Evolutionary conservation across 2,888 invertebrate genomes (phyloP).

Genomic region (Kryphioiulus occultus): DNA sequence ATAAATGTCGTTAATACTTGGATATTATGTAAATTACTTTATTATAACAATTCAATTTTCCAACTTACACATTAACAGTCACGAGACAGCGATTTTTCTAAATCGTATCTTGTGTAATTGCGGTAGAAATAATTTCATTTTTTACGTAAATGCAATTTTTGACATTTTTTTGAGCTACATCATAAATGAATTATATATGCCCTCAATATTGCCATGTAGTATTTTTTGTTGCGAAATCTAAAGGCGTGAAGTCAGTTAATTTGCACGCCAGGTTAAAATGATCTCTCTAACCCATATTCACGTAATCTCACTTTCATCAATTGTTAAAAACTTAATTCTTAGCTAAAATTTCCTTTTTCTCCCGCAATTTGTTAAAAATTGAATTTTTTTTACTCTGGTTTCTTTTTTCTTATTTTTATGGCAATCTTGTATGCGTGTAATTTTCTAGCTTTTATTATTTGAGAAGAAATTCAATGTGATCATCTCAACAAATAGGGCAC

Average conservation of each 20-base stretch:
- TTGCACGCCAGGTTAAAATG: slow-evolving; percentile 30
- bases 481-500: slow-evolving; percentile 25
- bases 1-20: too few species aligned
- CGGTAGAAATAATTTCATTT: neutral
- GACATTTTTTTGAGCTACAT: neutral
- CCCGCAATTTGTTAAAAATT: neutral
- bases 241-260: slow-evolving; percentile 31
- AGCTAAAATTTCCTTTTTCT: neutral
- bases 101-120: neutral
- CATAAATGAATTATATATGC: slow-evolving; percentile 9
- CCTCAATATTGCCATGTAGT: neutral
- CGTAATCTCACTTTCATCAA: slow-evolving; percentile 35
- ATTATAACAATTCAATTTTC: too few species aligned
- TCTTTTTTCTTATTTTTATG: neutral
- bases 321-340: slow-evolving; percentile 24
- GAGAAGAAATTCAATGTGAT: slow-evolving; percentile 7
- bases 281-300: neutral
- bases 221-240: slow-evolving; percentile 7
- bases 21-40: too few species aligned
- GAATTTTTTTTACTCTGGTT: neutral
- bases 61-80: neutral
- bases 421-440: slow-evolving; percentile 19
- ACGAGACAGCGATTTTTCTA: neutral
- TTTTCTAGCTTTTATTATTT: neutral
- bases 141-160: neutral